phyloP scores from a whole-genome alignment of 30 jellyfish, hydroid and myxozoan genomes.

The Aurelia coerulea region DNA sequence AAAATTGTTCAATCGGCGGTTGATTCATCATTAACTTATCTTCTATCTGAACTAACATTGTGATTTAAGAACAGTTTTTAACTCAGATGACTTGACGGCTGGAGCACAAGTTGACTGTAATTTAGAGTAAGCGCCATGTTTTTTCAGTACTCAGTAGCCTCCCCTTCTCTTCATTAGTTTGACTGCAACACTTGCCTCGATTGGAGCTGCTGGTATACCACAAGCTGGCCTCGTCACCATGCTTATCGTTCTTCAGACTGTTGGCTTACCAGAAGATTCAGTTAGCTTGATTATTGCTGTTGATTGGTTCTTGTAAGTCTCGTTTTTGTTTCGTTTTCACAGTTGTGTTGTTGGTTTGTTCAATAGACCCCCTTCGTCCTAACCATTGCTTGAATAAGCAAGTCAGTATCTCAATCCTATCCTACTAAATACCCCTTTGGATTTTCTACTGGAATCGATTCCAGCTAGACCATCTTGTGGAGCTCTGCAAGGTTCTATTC shows the following conservation, averaged over 20 bases:
- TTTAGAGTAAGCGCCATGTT: too few species aligned
- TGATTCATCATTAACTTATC: too few species aligned
- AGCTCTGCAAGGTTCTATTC: too few species aligned
- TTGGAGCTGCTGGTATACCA: conserved; percentile 99
- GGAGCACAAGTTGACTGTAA: too few species aligned
- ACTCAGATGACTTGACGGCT: too few species aligned
- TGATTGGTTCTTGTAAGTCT: conserved; percentile 95
- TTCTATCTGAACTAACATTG: too few species aligned
- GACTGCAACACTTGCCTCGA: conserved; percentile 96
- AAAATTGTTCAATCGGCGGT: too few species aligned
- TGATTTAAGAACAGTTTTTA: too few species aligned
- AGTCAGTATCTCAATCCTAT: neutral
- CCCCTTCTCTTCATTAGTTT: conserved; percentile 35
- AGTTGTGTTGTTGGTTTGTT: neutral
- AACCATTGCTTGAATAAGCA: neutral
- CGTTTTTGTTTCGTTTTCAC: neutral
- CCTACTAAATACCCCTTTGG: neutral
- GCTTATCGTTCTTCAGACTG: conserved; percentile 96
- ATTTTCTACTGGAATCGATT: too few species aligned
- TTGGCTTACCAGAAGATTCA: conserved; percentile 97
- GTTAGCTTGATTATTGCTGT: conserved; percentile 88
- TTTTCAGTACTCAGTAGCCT: too few species aligned
- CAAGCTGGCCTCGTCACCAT: conserved; percentile 98
- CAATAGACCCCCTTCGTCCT: neutral
- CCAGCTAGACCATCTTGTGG: too few species aligned